phyloP scores from a whole-genome alignment of 2,888 invertebrate genomes.

The Mesoligia furuncula region DNA sequence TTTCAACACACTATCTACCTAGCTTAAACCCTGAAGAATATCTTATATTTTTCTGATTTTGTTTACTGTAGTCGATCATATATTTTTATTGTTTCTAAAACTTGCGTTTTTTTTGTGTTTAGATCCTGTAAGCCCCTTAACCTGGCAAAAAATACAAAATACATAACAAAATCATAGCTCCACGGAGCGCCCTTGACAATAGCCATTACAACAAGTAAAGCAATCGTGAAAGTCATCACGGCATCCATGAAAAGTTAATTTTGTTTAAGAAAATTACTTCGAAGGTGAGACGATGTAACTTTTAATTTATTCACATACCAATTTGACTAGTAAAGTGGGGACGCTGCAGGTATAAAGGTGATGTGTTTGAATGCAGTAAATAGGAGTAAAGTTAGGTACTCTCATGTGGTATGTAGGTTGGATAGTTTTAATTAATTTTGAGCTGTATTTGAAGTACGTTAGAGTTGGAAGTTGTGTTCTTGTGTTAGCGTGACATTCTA shows the following conservation, averaged over 20 bases:
- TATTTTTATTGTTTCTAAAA: too few relatives aligned
- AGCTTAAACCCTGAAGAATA: too few relatives aligned
- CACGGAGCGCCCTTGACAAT: constrained; percentile 35
- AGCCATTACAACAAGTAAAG: constrained; percentile 61
- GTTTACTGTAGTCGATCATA: too few relatives aligned
- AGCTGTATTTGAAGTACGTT: constrained; percentile 3
- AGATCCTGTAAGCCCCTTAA: too few relatives aligned
- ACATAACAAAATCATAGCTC: constrained; percentile 37
- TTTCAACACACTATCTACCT: too few relatives aligned
- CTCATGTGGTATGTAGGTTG: background rate
- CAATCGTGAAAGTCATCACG: constrained; percentile 73
- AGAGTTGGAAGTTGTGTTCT: background rate
- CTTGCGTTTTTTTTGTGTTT: too few relatives aligned
- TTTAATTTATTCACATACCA: constrained; percentile 83
- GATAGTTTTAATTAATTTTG: constrained; percentile 25
- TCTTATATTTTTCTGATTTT: too few relatives aligned
- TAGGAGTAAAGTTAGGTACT: constrained; percentile 18
- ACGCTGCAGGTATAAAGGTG: constrained; percentile 38
- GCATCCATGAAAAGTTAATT: constrained; percentile 82
- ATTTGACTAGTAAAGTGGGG: constrained; percentile 81
- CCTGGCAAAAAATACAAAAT: background rate
- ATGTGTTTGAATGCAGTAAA: constrained; percentile 42
- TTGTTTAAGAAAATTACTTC: constrained; percentile 78
- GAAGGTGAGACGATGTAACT: constrained; percentile 66
- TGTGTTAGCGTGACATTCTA: background rate